Evolutionary conservation across 2,888 invertebrate species (phyloP).

Genomic region (Leucozona laternaria): DNA sequence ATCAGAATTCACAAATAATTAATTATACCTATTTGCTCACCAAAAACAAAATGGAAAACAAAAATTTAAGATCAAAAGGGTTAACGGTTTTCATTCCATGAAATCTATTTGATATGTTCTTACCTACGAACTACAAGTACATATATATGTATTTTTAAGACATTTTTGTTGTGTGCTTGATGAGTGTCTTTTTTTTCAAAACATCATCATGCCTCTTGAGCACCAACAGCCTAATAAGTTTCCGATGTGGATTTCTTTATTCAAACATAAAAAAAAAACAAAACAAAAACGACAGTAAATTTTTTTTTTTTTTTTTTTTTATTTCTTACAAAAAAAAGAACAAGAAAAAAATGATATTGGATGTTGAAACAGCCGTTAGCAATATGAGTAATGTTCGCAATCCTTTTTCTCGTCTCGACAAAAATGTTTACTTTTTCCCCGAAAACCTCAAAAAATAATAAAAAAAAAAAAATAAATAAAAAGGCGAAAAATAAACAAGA

Average conservation of each 20-base stretch:
- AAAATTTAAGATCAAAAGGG: slow-evolving; percentile 55
- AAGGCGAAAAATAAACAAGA: slow-evolving; percentile 11
- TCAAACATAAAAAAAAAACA: slow-evolving; percentile 18
- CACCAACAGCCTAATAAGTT: slow-evolving; percentile 21
- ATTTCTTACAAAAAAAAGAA: not conserved
- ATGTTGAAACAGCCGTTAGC: slow-evolving; percentile 59
- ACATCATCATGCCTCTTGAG: slow-evolving; percentile 1
- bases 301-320: not conserved
- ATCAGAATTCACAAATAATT: slow-evolving; percentile 24
- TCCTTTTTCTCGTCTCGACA: slow-evolving; percentile 52
- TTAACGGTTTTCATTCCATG: slow-evolving; percentile 51
- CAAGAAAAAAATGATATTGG: slow-evolving; percentile 27
- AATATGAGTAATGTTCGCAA: slow-evolving; percentile 66
- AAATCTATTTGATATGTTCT: not conserved
- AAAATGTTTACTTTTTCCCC: slow-evolving; percentile 61
- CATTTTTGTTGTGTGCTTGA: slow-evolving; percentile 21
- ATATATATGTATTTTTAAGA: not conserved
- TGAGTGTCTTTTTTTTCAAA: slow-evolving; percentile 34
- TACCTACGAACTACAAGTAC: not conserved
- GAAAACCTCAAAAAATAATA: slow-evolving; percentile 50
- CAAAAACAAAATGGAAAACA: slow-evolving; percentile 1
- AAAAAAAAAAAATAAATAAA: slow-evolving; percentile 1
- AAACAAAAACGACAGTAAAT: not conserved
- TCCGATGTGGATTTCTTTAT: slow-evolving; percentile 56
- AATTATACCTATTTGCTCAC: slow-evolving; percentile 40